Base-by-base conservation (phyloP, 2,888 invertebrate genomes). In the Thera britannica region DNA sequence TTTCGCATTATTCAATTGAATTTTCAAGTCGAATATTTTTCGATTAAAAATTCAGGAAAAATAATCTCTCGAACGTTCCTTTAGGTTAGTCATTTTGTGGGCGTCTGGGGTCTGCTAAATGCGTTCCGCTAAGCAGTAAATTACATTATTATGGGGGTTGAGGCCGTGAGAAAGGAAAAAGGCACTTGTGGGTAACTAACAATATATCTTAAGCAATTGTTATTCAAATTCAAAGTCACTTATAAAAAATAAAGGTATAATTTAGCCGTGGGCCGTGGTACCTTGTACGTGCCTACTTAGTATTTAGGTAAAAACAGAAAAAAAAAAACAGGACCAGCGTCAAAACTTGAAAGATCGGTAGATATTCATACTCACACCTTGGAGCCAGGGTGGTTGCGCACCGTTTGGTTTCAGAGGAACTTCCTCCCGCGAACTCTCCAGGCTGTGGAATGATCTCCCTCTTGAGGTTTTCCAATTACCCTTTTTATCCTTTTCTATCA, bases 31-130 rank as follows among this genome's bases (percentile, higher is more conserved):
- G 12, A 6, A 23, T 51, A 51, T 51, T 12, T 51, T 51, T 23
- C 12, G 7, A 51, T 51, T 4, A 51, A 51, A 51, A 23, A 23
- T 23, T 23, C 51, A 12, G 36, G 34, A 58, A 54, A 58, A 55
- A 51, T 36, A 1, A 55, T 48, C 36, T 62, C 58, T 68, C 35
- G 52, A 62, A 62, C 44, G 49, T 61, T 65, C 57, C 58, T 65
- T 49, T 52, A 56, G 52, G 57, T 62, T 23, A 56, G 12, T 57
- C 52, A 69, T 56, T 69, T 44, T 51, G 69, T 59, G 51, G 59
- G 65, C 41, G 63, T 58, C 66, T 70, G 70, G 66, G 70, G 60
- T 61, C 66, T 70, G 63, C 57, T 70, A 7, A 68, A 68, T 63
- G 48, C 23, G 70, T 70, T 70, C 62, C 69, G 63, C 62, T 60